phyloP scores from a whole-genome alignment of 92 coral and sea anemone genomes.

The Epizoanthus illoricatus region DNA sequence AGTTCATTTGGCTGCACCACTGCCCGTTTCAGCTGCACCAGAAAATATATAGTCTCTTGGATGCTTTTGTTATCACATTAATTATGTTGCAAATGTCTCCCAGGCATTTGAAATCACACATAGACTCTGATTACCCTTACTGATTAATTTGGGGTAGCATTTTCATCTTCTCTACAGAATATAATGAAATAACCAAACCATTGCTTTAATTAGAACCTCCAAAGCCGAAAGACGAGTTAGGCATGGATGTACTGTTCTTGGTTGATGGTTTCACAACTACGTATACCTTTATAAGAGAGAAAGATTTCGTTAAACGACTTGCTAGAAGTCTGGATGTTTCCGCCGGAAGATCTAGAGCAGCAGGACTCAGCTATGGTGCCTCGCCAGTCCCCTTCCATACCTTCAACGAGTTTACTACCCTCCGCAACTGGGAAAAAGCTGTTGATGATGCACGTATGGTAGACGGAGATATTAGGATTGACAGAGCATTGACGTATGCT shows the following conservation, averaged over 20 bases:
- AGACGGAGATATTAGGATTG: constrained; percentile 43
- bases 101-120: too few species aligned
- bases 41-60: too few species aligned
- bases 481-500: constrained; percentile 60
- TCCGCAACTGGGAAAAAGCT: constrained; percentile 44
- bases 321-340: constrained; percentile 38
- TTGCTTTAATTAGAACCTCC: constrained; percentile 9
- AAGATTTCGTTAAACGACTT: constrained; percentile 51
- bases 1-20: too few species aligned
- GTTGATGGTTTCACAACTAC: constrained; percentile 47
- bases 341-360: constrained; percentile 56
- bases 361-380: constrained; percentile 45
- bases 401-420: constrained; percentile 38
- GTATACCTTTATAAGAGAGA: constrained; percentile 43
- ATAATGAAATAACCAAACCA: too few species aligned
- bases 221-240: constrained; percentile 20
- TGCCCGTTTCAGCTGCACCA: too few species aligned
- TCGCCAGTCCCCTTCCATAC: constrained; percentile 33
- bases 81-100: too few species aligned
- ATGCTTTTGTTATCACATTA: too few species aligned
- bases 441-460: constrained; percentile 39
- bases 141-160: too few species aligned
- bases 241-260: constrained; percentile 55
- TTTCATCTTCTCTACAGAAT: too few species aligned
- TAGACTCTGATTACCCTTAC: too few species aligned